Conservation (phyloP, 2,113 vertebrate species). For the Sapajus apella region DNA sequence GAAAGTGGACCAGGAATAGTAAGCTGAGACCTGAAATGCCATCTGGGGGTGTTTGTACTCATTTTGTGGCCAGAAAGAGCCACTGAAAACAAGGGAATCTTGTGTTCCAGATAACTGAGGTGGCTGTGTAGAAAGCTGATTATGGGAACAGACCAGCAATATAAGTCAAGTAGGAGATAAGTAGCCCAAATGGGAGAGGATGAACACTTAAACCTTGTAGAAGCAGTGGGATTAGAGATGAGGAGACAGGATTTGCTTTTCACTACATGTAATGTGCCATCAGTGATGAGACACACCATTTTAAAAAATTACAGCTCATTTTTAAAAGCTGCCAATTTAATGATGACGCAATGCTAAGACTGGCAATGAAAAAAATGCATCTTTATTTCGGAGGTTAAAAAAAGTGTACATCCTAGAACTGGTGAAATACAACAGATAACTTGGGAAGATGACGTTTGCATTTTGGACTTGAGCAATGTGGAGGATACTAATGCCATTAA, state of each 20-base stretch:
- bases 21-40: neutral
- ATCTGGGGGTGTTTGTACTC: neutral
- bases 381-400: slow-evolving; percentile 37
- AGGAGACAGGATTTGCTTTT: neutral
- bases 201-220: neutral
- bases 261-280: neutral
- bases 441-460: slow-evolving; percentile 5
- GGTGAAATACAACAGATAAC: slow-evolving; percentile 15
- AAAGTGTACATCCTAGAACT: neutral
- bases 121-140: neutral
- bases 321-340: slow-evolving; percentile 8
- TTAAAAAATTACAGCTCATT: neutral
- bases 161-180: slow-evolving; percentile 16
- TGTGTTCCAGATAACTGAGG: neutral
- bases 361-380: neutral
- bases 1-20: neutral
- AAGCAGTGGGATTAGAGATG: neutral
- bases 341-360: neutral
- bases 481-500: neutral
- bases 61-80: neutral
- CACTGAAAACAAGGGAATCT: neutral
- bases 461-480: slow-evolving; percentile 41
- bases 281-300: neutral
- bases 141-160: neutral
- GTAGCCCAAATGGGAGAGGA: neutral